Evolutionary conservation across 2,888 invertebrate species (phyloP).

Genomic region (Drosophila mercatorum): DNA sequence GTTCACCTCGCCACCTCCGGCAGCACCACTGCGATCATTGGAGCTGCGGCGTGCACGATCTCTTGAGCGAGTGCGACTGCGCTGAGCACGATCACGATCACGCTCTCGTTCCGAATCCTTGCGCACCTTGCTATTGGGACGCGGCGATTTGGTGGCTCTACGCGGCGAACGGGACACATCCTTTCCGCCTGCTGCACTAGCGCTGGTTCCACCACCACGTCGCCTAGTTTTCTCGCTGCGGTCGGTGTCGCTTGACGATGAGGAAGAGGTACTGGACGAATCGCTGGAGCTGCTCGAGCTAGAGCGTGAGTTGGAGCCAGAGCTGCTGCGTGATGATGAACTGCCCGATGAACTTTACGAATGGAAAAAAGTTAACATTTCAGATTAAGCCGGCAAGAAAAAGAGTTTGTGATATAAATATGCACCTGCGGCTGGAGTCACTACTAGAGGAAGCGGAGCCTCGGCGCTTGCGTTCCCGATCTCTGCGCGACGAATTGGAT

Average conservation of each 20-base stretch:
- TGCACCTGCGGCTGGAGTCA: constrained; percentile 90
- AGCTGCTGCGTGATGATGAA: constrained; percentile 90
- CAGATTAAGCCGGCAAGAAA: constrained; percentile 1
- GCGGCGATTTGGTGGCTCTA: constrained; percentile 68
- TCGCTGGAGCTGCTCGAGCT: constrained; percentile 89
- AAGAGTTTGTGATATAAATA: background rate
- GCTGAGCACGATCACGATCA: constrained; percentile 59
- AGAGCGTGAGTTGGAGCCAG: constrained; percentile 90
- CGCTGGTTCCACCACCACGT: constrained; percentile 46
- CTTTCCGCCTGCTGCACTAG: constrained; percentile 44
- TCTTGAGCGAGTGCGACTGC: constrained; percentile 55
- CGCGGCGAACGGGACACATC: constrained; percentile 71
- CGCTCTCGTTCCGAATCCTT: constrained; percentile 72
- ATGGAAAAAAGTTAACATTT: constrained; percentile 17
- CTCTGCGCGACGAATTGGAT: constrained; percentile 77
- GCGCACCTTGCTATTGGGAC: constrained; percentile 63
- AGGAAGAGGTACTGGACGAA: constrained; percentile 87
- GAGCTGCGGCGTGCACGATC: constrained; percentile 70
- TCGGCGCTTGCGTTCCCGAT: constrained; percentile 85
- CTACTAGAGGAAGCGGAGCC: constrained; percentile 91
- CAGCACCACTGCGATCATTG: constrained; percentile 43
- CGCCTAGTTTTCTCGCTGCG: constrained; percentile 83
- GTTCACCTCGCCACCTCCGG: constrained; percentile 43
- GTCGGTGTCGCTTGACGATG: constrained; percentile 88
- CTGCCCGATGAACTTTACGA: constrained; percentile 90